Base-by-base conservation (phyloP, 2,113 vertebrate genomes). In the Nothobranchius furzeri region DNA sequence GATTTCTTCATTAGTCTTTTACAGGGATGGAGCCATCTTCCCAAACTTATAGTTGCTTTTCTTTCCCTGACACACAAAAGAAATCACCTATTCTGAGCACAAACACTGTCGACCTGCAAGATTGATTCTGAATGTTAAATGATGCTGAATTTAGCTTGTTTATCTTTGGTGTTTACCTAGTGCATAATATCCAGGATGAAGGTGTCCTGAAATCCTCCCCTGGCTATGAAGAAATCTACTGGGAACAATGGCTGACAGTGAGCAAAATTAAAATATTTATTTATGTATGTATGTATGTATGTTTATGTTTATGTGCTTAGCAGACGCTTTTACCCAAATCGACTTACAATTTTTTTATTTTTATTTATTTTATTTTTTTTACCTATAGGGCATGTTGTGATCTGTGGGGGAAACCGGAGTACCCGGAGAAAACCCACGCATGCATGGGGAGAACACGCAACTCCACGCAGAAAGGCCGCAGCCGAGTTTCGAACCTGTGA, bases 181-280 rank as follows among this genome's bases (percentile, higher is more conserved):
- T 74, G 78, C 78, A 81, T 79, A 79, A 84, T 75, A 60, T 61
- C 42, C 46, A 74, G 79, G 78, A 83, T 84, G 66, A 84, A 76
- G 47, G 58, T 63, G 65, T 77, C 55, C 52, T 36, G 43, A 85
- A 55, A 76, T 46, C 43, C 60, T 63, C 49, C 70, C 52, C 53
- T 69, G 64, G 47, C 68, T 68, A 67, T 11, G 64, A 70, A 61
- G 6, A 51, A 15, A 0, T 64, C 77, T 46, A 20, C 48, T 15
- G 80, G 76, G 75, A 71, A 59, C 48, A 64, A 35, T 61, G 62
- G 56, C 62, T 57, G 70, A 78, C 62, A 60, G 50, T 0, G 51
- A 70, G 50, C 59, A 50, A 56, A 77, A 3, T 8, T 56, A 59
- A 64, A 20, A 20, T 20, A 20, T 20, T 20, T 20, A 20, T 20